Base-by-base conservation (phyloP, 2,797 vertebrate genomes). In the Coilia nasus region DNA sequence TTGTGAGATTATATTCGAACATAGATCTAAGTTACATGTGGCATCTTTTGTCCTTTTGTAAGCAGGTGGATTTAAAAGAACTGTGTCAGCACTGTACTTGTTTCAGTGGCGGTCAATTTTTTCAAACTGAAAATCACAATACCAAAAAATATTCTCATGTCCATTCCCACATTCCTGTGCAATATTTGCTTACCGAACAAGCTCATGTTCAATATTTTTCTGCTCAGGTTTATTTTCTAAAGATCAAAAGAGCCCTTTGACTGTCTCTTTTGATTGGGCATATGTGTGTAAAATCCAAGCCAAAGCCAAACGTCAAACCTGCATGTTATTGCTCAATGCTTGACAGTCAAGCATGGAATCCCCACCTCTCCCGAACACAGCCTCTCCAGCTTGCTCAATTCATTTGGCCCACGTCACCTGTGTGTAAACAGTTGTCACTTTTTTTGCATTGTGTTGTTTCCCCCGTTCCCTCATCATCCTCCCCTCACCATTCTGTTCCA, bases 401-500 rank as follows among this genome's bases (percentile, higher is more conserved):
- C 4, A 41, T 78, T 78, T 44, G 71, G 6, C 19, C 71, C 71
- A 44, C 71, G 1, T 15, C 64, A 71, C 83, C 12, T 60, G 81
- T 87, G 44, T 54, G n/a, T 78, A 81, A 89, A 83, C 84, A 83
- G 84, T 19, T 25, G 84, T 89, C 56, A 85, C 54, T 81, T 12
- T 87, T 67, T 15, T 89, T 86, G 88, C 85, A 71, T n/a, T 86
- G 82, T 87, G 35, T n/a, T 67, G 46, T 85, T 83, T 23, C 25
- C 71, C 35, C 31, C 71, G 1, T 21, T 17, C 71, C 67, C 71
- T 44, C 35, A 41, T 78, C 71, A 19, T 78, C 50, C 50, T 54
- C 9, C 50, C 50, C 50, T 54, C 50, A 6, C 71, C 71, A 44
- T 78, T 78, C 10, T 78, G 71, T 78, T 93, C 93, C 96, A 99